Percentiles rank a stretch among this genome's conserved stretches.
Conservation (phyloP, 2,888 invertebrate genomes). For the Athripsodes cinereus region DNA sequence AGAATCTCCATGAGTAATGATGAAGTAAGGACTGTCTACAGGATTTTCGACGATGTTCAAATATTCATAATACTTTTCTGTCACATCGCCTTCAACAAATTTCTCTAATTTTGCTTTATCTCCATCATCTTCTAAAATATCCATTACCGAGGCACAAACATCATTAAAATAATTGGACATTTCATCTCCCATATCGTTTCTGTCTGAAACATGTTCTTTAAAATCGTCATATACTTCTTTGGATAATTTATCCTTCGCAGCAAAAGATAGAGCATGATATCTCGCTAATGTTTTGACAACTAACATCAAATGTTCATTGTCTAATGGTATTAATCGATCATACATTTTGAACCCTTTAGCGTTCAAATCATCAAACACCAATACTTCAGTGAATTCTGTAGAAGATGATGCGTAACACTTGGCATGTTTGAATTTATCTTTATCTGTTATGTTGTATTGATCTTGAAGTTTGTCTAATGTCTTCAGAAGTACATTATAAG, state of each 20-base stretch:
- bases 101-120: background rate
- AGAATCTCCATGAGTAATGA: slow-evolving; percentile 19
- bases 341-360: slow-evolving; percentile 13
- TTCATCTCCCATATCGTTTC: background rate
- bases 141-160: background rate
- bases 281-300: slow-evolving; percentile 12
- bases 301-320: slow-evolving; percentile 16
- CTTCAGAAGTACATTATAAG: slow-evolving; percentile 13
- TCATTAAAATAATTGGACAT: too few relatives aligned
- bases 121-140: background rate
- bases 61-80: background rate
- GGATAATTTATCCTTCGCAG: background rate
- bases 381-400: slow-evolving; percentile 5
- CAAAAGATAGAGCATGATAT: slow-evolving; percentile 18
- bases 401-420: slow-evolving; percentile 8
- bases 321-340: slow-evolving; percentile 17
- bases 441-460: slow-evolving; percentile 16
- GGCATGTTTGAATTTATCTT: slow-evolving; percentile 19
- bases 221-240: background rate
- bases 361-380: slow-evolving; percentile 20
- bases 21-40: background rate
- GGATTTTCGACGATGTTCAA: background rate
- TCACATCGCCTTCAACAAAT: background rate
- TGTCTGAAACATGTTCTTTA: background rate
- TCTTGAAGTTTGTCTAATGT: slow-evolving; percentile 20